Evolutionary conservation across 2,888 invertebrate genomes (phyloP), one percentile per base, ranked within the genome.

Genomic region (Plutella xylostella): DNA sequence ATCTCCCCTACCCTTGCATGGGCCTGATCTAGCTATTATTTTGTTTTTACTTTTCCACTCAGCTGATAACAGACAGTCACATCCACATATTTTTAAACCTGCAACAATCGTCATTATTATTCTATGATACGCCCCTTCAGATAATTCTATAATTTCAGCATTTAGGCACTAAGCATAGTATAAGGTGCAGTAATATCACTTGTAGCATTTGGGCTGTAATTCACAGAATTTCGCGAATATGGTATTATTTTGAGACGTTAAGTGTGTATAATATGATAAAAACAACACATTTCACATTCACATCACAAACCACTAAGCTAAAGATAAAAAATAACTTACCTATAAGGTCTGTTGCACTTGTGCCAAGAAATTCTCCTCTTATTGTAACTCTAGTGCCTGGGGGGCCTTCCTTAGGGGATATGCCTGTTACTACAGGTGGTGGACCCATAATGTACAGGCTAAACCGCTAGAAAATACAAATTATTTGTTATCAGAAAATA

Each of bases 41-140:
- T 99, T 99, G 66, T 97, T 98, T 25, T 92, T 88, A 1, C 97
- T 96, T 65, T 97, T 96, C 99, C 99, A 99, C 86, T 98, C 98
- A 0, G 97, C 96, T 12, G 97, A 94, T 45, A 98, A 74, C 22
- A 96, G 79, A 64, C 98, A 98, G 65, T 99, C 98, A 54, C 94
- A 93, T 0, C 95, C 97, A 77, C 98, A 98, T 59, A 99, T 98
- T 61, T 92, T 92, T 7, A 99, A 77, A 45, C 95, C 97, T 96
- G 55, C n/a, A 25, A n/a, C n/a, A n/a, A n/a, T n/a, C n/a, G n/a
- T n/a, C n/a, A n/a, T n/a, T n/a, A n/a, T n/a, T n/a, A n/a, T n/a
- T n/a, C n/a, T n/a, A n/a, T n/a, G n/a, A n/a, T n/a, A n/a, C n/a
- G n/a, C n/a, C n/a, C n/a, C n/a, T n/a, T n/a, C n/a, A n/a, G n/a